These are phyloP conservation scores for Drosophila nannoptera DNA, from an alignment of 1,140 invertebrate species.

Conservation along the genomic window DNA sequence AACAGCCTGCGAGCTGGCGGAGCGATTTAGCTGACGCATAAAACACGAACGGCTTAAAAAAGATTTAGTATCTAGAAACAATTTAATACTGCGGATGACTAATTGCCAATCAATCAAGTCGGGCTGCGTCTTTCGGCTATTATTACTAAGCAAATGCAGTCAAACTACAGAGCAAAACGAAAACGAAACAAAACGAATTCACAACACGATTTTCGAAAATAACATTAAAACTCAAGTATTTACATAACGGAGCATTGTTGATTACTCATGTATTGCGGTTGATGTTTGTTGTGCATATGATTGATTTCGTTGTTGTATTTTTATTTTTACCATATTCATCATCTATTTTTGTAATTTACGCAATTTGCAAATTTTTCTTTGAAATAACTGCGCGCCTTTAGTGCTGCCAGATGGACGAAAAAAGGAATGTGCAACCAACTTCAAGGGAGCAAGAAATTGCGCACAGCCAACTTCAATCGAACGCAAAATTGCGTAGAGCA, in stretches of 20 bases:
- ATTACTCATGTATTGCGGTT: slow-evolving; percentile 27
- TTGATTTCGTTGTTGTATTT: slow-evolving; percentile 17
- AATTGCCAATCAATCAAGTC: slow-evolving; percentile 70
- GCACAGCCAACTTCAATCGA: slow-evolving; percentile 18
- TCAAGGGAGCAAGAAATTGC: not conserved
- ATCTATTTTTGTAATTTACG: slow-evolving; percentile 36
- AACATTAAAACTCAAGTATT: slow-evolving; percentile 26
- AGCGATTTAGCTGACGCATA: slow-evolving; percentile 33
- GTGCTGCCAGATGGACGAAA: slow-evolving; percentile 4
- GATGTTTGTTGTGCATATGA: slow-evolving; percentile 18
- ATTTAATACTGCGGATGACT: slow-evolving; percentile 60
- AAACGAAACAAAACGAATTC: slow-evolving; percentile 5
- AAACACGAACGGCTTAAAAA: slow-evolving; percentile 20
- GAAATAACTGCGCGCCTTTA: not conserved
- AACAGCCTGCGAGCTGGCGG: not conserved
- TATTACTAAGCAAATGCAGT: slow-evolving; percentile 55
- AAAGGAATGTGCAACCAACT: slow-evolving; percentile 6
- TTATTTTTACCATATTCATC: slow-evolving; percentile 24
- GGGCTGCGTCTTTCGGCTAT: slow-evolving; percentile 46
- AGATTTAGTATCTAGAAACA: slow-evolving; percentile 40
- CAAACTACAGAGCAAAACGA: slow-evolving; percentile 18
- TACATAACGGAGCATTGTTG: slow-evolving; percentile 35
- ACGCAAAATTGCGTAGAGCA: slow-evolving; percentile 7
- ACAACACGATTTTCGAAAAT: slow-evolving; percentile 6
- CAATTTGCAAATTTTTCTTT: slow-evolving; percentile 20